Percentiles rank a stretch among this genome's conserved stretches.
Conservation (phyloP, 2,113 vertebrate species). For the Hucho hucho region DNA sequence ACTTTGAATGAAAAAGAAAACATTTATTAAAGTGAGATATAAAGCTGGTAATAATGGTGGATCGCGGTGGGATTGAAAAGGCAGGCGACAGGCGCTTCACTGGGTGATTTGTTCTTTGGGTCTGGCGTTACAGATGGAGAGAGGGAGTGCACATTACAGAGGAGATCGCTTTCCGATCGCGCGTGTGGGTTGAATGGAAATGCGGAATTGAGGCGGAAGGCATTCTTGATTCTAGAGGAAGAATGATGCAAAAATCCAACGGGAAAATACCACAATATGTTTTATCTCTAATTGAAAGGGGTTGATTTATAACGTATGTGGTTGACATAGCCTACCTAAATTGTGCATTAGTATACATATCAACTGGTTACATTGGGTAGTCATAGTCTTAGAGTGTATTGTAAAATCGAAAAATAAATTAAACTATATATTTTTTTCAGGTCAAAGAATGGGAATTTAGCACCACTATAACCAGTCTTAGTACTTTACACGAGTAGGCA, state of each 20-base stretch:
- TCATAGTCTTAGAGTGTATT: background rate
- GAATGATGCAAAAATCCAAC: slow-evolving; percentile 28
- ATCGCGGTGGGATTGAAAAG: slow-evolving; percentile 11
- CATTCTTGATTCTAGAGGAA: slow-evolving; percentile 40
- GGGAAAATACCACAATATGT: background rate
- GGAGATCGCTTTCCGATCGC: slow-evolving; percentile 27
- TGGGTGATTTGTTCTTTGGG: slow-evolving; percentile 39
- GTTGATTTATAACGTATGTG: background rate
- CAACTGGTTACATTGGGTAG: background rate
- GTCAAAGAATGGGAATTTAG: slow-evolving; percentile 44
- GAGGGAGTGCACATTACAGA: slow-evolving; percentile 31
- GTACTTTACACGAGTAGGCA: background rate
- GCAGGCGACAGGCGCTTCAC: slow-evolving; percentile 22
- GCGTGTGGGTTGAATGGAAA: slow-evolving; percentile 32
- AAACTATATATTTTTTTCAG: background rate
- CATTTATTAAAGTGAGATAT: background rate
- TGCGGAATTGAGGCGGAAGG: slow-evolving; percentile 39
- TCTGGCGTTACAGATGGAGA: slow-evolving; percentile 37
- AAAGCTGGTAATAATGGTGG: slow-evolving; percentile 27
- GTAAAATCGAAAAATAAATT: background rate
- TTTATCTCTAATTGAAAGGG: background rate
- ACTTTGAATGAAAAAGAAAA: background rate
- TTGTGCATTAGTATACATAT: background rate
- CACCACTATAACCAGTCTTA: background rate
- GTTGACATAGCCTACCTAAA: too few relatives aligned